Percentiles rank a stretch among this genome's conserved stretches.
Evolutionary conservation across 2,113 vertebrate species (phyloP).

Genomic region (Burhinus oedicnemus): DNA sequence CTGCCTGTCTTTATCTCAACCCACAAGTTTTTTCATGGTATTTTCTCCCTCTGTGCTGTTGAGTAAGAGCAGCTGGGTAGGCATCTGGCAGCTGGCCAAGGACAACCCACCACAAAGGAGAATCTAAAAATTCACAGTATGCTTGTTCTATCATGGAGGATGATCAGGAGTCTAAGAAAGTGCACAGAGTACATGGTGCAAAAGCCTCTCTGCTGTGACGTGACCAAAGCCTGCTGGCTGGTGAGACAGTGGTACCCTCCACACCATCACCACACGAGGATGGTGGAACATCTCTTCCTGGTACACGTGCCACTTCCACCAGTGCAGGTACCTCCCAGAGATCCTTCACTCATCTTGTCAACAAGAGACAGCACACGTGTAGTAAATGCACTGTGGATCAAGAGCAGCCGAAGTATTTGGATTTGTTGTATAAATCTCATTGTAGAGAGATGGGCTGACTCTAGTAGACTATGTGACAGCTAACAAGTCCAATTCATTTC

Average conservation of each 20-base stretch:
- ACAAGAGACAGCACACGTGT: too few species aligned
- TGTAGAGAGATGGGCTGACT: background rate
- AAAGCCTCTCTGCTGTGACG: accelerated
- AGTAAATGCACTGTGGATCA: background rate
- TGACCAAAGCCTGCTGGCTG: background rate
- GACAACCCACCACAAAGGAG: background rate
- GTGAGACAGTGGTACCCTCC: background rate
- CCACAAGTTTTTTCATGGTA: accelerated
- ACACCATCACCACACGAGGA: too few species aligned
- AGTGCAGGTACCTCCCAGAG: background rate
- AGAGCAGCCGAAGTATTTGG: background rate
- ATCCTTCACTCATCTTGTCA: background rate
- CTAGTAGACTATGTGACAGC: background rate
- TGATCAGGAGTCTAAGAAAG: too few species aligned
- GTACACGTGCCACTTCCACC: background rate
- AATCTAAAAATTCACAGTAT: background rate
- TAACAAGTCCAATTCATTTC: background rate
- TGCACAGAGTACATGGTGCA: accelerated
- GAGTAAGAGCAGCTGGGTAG: background rate
- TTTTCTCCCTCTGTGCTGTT: background rate
- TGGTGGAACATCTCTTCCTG: background rate
- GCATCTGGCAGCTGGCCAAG: accelerated
- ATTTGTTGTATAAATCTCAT: background rate
- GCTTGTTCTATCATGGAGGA: accelerated
- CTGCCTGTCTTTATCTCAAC: too few species aligned